A percentile compares a stretch with the other conserved stretches of the same genome.
Evolutionary conservation across 2,113 vertebrate genomes (phyloP).

Genomic region (Stigmatopora argus): DNA sequence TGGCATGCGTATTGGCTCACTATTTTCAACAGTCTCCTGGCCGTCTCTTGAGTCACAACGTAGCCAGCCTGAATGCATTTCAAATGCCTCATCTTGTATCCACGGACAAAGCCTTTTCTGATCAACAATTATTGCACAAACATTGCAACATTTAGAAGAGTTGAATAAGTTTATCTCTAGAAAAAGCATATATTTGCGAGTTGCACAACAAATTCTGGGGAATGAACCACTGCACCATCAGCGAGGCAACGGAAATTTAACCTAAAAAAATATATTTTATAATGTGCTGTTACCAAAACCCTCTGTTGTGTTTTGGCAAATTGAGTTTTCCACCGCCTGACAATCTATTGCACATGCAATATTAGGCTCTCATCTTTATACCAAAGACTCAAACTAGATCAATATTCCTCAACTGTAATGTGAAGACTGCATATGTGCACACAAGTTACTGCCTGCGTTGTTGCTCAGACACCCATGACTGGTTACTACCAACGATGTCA

Average conservation of each 20-base stretch:
- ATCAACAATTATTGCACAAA: not conserved
- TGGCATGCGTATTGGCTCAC: too few species aligned
- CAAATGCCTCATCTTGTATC: too few species aligned
- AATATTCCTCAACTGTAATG: conserved; percentile 11
- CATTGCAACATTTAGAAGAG: not conserved
- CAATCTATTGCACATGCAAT: conserved; percentile 40
- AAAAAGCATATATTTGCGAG: too few species aligned
- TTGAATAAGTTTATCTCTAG: not conserved
- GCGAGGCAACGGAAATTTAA: too few species aligned
- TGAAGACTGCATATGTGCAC: conserved; percentile 2
- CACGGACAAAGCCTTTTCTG: not conserved
- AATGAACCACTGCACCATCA: too few species aligned
- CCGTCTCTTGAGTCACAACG: too few species aligned
- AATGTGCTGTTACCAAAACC: conserved; percentile 46
- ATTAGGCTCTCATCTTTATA: not conserved
- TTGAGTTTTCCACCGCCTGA: conserved; percentile 3
- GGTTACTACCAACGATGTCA: conserved; percentile 13
- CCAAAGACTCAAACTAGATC: conserved; percentile 1
- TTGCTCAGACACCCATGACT: conserved; percentile 36
- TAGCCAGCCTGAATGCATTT: too few species aligned
- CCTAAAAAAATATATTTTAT: not conserved
- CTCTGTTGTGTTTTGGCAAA: conserved; percentile 7
- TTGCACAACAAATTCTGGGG: too few species aligned
- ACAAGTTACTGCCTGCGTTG: conserved; percentile 18
- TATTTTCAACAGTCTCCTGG: too few species aligned